A percentile compares a stretch with the other conserved stretches of the same genome.
These are phyloP conservation scores for Oscheius onirici DNA, from an alignment of 2,888 invertebrate species.

Conservation along the genomic window DNA sequence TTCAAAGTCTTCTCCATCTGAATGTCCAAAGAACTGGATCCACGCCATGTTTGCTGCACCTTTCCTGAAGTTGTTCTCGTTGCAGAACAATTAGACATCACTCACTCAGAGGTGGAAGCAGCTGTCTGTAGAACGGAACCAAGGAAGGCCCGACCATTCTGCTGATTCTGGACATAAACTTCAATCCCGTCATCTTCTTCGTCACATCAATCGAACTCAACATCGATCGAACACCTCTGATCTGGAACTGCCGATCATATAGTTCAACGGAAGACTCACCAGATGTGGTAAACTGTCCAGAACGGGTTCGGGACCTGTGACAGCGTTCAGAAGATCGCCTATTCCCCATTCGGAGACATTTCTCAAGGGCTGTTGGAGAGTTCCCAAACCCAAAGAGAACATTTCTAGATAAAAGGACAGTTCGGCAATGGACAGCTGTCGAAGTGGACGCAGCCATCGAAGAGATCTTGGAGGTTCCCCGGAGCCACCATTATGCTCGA, in stretches of 20 bases:
- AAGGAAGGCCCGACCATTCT: constrained; percentile 84
- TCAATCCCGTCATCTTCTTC: constrained; percentile 54
- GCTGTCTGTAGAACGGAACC: constrained; percentile 95
- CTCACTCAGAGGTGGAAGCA: constrained; percentile 86
- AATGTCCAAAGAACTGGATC: constrained; percentile 42
- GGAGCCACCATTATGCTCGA: constrained; percentile 45
- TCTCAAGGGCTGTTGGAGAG: constrained; percentile 30
- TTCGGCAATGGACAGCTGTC: constrained; percentile 26
- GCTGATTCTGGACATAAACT: constrained; percentile 50
- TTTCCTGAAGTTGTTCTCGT: constrained; percentile 34
- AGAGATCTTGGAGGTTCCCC: constrained; percentile 20
- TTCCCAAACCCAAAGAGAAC: constrained; percentile 30
- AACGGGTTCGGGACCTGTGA: constrained; percentile 1
- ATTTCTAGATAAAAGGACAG: constrained; percentile 22
- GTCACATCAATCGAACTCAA: constrained; percentile 54
- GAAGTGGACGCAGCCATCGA: constrained; percentile 17
- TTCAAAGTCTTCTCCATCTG: constrained; percentile 78
- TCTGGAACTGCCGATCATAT: constrained; percentile 26
- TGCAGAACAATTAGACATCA: not conserved
- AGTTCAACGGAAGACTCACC: not conserved
- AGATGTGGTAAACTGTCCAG: constrained; percentile 22
- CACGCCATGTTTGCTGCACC: constrained; percentile 41
- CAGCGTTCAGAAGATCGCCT: constrained; percentile 16
- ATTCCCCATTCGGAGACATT: constrained; percentile 28
- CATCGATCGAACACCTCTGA: constrained; percentile 58